Conservation (phyloP, 2,113 vertebrate genomes). For the Lepidothrix coronata region DNA sequence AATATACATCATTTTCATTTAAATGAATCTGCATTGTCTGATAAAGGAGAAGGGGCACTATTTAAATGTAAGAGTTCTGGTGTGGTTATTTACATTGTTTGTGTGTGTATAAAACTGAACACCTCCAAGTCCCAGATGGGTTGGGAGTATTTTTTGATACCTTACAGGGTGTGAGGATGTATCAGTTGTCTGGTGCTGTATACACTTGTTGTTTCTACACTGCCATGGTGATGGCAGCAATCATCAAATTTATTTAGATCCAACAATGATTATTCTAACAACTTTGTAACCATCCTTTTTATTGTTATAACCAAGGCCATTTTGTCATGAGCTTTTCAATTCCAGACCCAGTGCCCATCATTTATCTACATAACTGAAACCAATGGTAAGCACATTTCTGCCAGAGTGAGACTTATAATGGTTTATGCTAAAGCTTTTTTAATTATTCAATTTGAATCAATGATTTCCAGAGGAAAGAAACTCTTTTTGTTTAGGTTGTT, state of each 20-base stretch:
- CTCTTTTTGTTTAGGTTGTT: background rate
- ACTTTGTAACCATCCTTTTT: constrained; percentile 8
- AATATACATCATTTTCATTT: background rate
- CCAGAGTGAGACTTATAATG: constrained; percentile 1
- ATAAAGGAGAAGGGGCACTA: background rate
- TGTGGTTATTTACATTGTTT: accelerated
- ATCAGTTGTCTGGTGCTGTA: background rate
- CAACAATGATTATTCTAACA: background rate
- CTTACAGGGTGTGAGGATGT: background rate
- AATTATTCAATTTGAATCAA: constrained; percentile 34
- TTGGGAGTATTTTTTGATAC: background rate
- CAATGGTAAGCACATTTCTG: constrained; percentile 44
- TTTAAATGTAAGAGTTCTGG: background rate
- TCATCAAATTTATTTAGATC: constrained; percentile 21
- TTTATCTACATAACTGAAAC: constrained; percentile 35
- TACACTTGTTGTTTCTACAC: background rate
- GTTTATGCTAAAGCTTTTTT: constrained; percentile 32
- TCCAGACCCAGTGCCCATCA: background rate
- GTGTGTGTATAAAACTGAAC: background rate
- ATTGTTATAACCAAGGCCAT: background rate
- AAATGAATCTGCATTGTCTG: background rate
- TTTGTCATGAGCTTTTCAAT: constrained; percentile 46
- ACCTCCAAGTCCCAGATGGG: accelerated
- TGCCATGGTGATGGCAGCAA: background rate
- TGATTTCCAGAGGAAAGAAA: constrained; percentile 14